These are phyloP conservation scores for Glomeris maerens DNA, from an alignment of 1,140 invertebrate species.

Conservation along the genomic window DNA sequence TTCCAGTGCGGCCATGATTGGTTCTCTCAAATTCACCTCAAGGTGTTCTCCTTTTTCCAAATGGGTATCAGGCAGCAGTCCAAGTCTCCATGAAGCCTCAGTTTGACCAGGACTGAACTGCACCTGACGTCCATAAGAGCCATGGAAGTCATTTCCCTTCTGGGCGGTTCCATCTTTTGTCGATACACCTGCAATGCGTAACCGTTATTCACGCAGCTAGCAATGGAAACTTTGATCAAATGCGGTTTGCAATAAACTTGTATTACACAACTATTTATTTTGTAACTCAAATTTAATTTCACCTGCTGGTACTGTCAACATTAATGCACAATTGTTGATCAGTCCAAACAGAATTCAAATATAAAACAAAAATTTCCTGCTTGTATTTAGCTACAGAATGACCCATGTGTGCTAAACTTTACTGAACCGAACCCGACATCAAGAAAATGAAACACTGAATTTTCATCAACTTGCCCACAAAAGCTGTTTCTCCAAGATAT, in stretches of 20 bases:
- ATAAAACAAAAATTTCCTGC: no score
- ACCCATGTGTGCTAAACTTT: no score
- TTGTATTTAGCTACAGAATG: no score
- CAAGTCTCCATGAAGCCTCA: constrained; percentile 29
- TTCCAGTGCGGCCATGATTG: constrained; percentile 29
- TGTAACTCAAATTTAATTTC: no score
- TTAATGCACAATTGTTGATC: no score
- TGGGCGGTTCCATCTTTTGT: constrained; percentile 26
- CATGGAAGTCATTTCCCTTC: constrained; percentile 25
- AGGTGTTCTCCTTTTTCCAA: constrained; percentile 29
- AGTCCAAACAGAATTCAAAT: no score
- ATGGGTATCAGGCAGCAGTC: constrained; percentile 25
- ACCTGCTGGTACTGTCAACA: no score
- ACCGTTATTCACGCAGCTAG: no score
- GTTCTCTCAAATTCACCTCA: constrained; percentile 25
- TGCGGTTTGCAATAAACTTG: no score
- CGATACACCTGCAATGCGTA: constrained; percentile 25
- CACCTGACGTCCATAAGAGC: constrained; percentile 28
- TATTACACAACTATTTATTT: no score
- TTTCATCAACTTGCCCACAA: constrained; percentile 33
- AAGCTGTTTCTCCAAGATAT: constrained; percentile 30
- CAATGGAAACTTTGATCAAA: no score
- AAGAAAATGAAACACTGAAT: neutral
- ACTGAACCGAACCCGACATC: no score
- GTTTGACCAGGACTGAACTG: constrained; percentile 34